These are phyloP conservation scores for Agelas oroides DNA, from an alignment of 37 sponge, comb jelly and placozoan species.

Conservation along the genomic window DNA sequence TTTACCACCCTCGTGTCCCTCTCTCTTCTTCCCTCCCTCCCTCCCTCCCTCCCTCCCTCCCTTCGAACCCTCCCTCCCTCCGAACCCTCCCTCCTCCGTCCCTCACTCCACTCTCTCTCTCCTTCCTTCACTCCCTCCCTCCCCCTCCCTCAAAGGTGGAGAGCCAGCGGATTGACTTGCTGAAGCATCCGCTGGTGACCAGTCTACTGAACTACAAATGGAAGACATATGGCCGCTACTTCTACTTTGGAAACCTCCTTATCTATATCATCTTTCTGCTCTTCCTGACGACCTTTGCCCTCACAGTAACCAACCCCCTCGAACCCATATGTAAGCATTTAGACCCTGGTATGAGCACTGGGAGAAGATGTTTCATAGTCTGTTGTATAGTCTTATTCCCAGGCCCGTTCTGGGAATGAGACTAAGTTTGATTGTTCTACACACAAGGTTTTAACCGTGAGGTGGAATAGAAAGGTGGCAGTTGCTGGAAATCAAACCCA, in stretches of 20 bases:
- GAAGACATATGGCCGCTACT: slow-evolving; percentile 74
- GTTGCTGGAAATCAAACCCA: too few species aligned
- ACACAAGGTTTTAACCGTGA: too few species aligned
- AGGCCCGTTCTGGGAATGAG: too few species aligned
- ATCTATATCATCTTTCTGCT: slow-evolving; percentile 80
- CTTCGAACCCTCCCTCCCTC: background rate
- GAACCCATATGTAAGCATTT: slow-evolving; percentile 44
- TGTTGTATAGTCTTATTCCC: too few species aligned
- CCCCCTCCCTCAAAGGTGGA: slow-evolving; percentile 9
- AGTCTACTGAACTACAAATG: slow-evolving; percentile 90
- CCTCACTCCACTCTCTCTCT: background rate
- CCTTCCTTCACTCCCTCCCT: background rate
- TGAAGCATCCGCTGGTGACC: slow-evolving; percentile 90
- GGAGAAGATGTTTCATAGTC: too few species aligned
- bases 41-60: too few species aligned
- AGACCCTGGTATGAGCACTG: too few species aligned
- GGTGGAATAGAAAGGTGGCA: too few species aligned
- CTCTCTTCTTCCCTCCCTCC: background rate
- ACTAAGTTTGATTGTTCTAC: too few species aligned
- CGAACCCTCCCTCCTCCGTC: background rate
- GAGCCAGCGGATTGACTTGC: slow-evolving; percentile 60
- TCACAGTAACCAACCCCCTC: slow-evolving; percentile 62
- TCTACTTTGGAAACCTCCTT: slow-evolving; percentile 85
- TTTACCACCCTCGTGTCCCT: background rate
- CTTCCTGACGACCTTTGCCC: slow-evolving; percentile 85